Base-by-base conservation (phyloP, 2,888 invertebrate species). In the Drosophila kanekoi region DNA sequence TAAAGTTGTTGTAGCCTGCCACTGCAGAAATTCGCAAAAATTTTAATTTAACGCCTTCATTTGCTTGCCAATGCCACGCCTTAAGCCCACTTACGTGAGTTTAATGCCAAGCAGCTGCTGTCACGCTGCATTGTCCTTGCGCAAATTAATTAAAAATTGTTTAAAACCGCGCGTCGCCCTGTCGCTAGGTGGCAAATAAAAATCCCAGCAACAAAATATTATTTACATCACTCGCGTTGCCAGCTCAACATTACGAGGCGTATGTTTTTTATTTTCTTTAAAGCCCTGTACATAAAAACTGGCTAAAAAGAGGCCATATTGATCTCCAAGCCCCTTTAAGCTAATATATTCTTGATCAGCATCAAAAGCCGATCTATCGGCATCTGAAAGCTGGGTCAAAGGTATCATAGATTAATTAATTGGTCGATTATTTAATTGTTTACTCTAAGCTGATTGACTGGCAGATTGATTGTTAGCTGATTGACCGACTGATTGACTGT, bases 141-240 rank as follows among this genome's bases (percentile, higher is more conserved):
- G 84, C 66, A 86, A 86, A 88, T 88, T 83, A 83, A 83, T 83
- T 83, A 88, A 83, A 88, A 77, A 77, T 74, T 56, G 61, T 47
- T 87, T 65, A 77, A 87, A 80, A 53, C 67, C 65, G 52, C 64
- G 58, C 52, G 13, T 6, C 51, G 49, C 38, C 37, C 13, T 1
- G 4, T 6, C 44, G 32, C 28, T 4, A 10, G 37, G 16, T 18
- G 79, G 9, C 5, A 10, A 9, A 58, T 14, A 59, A 48, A 63
- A 74, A 38, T 43, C 56, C n/a, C 41, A 23, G 54, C 47, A 73
- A 58, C 37, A 59, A 65, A 69, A 56, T 79, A 69, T 77, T 64
- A 64, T 60, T 59, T 23, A 51, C 54, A 45, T 23, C 38, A 45
- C 33, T 44, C 32, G 16, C 43, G 48, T 40, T 73, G 74, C 52